Conservation (phyloP, 2,888 invertebrate species). For the Chymomyza fuscimana region DNA sequence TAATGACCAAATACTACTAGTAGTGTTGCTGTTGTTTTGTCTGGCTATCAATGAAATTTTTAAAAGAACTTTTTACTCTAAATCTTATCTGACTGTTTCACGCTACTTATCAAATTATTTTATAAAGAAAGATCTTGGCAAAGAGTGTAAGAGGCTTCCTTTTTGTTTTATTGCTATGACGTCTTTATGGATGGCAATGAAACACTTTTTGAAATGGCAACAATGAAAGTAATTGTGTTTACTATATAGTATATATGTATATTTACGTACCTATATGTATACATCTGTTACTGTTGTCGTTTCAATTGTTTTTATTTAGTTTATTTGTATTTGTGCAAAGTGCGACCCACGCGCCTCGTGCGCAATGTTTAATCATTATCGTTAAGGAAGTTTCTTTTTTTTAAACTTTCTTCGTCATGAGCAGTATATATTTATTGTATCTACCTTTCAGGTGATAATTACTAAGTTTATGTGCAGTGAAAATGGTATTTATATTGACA, state of each 20-base stretch:
- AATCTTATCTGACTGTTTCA: background rate
- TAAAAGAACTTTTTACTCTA: background rate
- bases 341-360: constrained; percentile 34
- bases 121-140: background rate
- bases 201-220: background rate
- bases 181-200: background rate
- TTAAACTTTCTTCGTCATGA: constrained; percentile 48
- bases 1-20: background rate
- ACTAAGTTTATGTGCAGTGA: background rate
- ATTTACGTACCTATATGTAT: constrained; percentile 4
- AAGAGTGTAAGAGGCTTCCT: background rate
- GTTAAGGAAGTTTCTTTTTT: constrained; percentile 26
- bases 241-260: constrained; percentile 24
- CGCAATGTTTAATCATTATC: constrained; percentile 33
- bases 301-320: constrained; percentile 7
- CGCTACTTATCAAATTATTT: constrained; percentile 45
- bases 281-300: background rate
- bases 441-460: constrained; percentile 49
- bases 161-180: background rate
- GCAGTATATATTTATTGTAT: constrained; percentile 38
- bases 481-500: background rate
- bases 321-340: constrained; percentile 14
- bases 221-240: constrained; percentile 26
- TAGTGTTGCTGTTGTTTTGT: constrained; percentile 8
- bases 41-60: background rate